Conservation (phyloP, 2,888 invertebrate species). For the Sesamia inferens region DNA sequence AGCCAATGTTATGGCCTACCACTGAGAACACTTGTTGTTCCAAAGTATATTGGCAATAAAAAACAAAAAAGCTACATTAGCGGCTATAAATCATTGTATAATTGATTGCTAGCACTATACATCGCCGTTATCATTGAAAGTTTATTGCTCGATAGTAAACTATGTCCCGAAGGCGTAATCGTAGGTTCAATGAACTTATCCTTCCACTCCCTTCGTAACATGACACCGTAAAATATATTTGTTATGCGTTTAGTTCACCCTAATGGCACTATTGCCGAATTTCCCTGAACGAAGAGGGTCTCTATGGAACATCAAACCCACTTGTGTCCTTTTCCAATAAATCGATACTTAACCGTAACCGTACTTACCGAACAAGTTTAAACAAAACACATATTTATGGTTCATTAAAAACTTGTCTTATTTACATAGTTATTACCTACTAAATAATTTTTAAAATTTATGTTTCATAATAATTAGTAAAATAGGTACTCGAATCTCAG, state of each 20-base stretch:
- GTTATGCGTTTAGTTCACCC: conserved; percentile 61
- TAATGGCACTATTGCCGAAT: conserved; percentile 64
- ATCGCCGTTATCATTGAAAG: conserved; percentile 49
- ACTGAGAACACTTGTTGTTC: no score
- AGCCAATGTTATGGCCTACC: no score
- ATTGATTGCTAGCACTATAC: conserved; percentile 47
- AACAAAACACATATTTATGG: conserved; percentile 22
- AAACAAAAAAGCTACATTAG: conserved; percentile 17
- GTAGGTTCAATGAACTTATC: conserved; percentile 63
- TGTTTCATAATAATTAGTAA: conserved; percentile 25
- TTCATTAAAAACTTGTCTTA: conserved; percentile 38
- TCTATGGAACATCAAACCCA: conserved; percentile 21
- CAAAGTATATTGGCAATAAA: conserved; percentile 21
- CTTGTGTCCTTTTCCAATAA: conserved; percentile 21
- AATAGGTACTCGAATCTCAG: conserved; percentile 27
- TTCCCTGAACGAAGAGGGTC: conserved; percentile 35
- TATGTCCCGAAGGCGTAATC: conserved; percentile 46
- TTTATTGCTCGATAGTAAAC: conserved; percentile 60
- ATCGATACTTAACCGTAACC: conserved; percentile 26
- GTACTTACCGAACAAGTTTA: conserved; percentile 4
- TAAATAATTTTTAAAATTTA: conserved; percentile 35
- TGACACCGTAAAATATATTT: conserved; percentile 61
- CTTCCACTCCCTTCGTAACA: conserved; percentile 60
- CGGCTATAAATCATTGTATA: conserved; percentile 41
- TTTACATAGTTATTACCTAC: conserved; percentile 22